These are phyloP conservation scores for Chaetogeoica ovagalla DNA, from an alignment of 2,888 invertebrate genomes.

Conservation along the genomic window DNA sequence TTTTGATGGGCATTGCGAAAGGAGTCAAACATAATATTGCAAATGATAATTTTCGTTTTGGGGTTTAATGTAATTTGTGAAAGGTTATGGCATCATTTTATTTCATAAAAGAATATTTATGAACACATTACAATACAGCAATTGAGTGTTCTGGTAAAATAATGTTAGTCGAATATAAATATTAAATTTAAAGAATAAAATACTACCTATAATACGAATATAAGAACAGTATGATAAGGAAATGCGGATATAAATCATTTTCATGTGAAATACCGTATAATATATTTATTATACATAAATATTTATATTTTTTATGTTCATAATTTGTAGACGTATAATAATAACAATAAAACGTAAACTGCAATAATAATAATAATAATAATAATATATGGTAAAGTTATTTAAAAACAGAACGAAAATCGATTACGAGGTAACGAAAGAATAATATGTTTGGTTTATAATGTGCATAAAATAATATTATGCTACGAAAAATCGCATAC, in stretches of 20 bases:
- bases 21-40: background rate
- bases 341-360: slow-evolving; percentile 11
- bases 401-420: slow-evolving; percentile 7
- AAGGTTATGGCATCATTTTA: background rate
- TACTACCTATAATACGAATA: background rate
- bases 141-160: background rate
- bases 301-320: background rate
- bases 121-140: background rate
- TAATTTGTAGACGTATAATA: slow-evolving; percentile 5
- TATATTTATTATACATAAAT: background rate
- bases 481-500: background rate
- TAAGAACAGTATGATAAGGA: background rate
- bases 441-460: background rate
- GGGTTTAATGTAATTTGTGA: background rate
- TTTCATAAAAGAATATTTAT: slow-evolving; percentile 13
- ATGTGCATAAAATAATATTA: background rate
- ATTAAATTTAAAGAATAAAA: slow-evolving; percentile 17
- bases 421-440: background rate
- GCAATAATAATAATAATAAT: slow-evolving; percentile 4
- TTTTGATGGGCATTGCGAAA: background rate
- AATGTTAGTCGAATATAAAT: background rate
- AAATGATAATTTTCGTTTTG: background rate
- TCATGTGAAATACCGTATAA: background rate
- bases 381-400: slow-evolving; percentile 13
- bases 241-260: slow-evolving; percentile 9